Base-by-base conservation (phyloP, 1,140 invertebrate species). In the Megalonaias nervosa region DNA sequence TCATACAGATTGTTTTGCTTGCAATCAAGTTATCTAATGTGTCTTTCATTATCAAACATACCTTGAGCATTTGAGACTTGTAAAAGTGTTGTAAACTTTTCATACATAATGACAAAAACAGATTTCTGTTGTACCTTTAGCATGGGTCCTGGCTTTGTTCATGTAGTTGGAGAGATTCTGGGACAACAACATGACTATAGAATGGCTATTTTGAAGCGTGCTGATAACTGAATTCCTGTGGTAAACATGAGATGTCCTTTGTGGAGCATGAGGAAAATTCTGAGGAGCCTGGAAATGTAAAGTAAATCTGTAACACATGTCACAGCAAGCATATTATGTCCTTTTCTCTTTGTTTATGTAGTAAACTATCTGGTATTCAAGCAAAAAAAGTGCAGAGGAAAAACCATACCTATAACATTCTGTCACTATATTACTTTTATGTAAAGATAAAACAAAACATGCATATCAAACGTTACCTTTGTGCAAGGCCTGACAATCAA, bases 121-220 rank as follows among this genome's bases (percentile, higher is more conserved):
- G 38, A 6, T 48, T 48, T 48, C 38, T 48, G 11, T 15, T 65
- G 85, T 86, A 93, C 93, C 93, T 92, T 94, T 94, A 19, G 94
- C 93, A 81, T 95, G 89, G 38, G 92, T 90, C 72, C 96, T 93
- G 58, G 97, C 94, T 87, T 94, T 94, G 70, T 97, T 95, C 96
- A 98, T 98, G 88, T 99, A 99, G 48, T 93, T 80, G 19, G 96
- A 97, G 77, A 99, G 93, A 91, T 97, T 98, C 90, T 97, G 95
- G 9, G 97, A 96, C 70, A 99, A 96, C 80, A 98, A 93, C 86
- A 98, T 96, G 70, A 99, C 97, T 77, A 99, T 93, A 56, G 95
- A 95, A 92, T 98, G 96, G 87, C 97, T 95, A 84, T 94, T 95
- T 92, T 99, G 97, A 79, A 99, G 92, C 70, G 96, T 93, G 89